Percentiles rank a stretch among this genome's conserved stretches.
phyloP scores from a whole-genome alignment of 2,113 vertebrate species.

The Ailurus styani region DNA sequence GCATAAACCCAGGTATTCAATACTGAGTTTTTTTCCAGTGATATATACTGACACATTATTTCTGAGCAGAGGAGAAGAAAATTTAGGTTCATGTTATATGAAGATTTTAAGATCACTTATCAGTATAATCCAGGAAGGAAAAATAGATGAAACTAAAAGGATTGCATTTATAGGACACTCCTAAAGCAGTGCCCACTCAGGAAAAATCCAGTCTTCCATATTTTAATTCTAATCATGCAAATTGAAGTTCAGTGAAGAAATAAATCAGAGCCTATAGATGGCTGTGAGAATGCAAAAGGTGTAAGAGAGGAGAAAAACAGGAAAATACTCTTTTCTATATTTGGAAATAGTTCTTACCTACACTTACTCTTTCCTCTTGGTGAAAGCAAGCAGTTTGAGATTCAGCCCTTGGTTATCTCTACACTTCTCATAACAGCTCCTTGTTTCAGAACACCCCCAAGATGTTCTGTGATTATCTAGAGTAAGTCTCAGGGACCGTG shows the following conservation, averaged over 20 bases:
- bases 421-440: not conserved
- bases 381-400: not conserved
- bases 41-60: not conserved
- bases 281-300: not conserved
- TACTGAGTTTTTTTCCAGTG: not conserved
- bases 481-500: not conserved
- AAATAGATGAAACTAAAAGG: not conserved
- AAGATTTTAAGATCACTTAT: not conserved
- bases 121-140: not conserved
- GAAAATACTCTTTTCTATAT: not conserved
- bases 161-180: not conserved
- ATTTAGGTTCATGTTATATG: not conserved
- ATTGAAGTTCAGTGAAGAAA: not conserved
- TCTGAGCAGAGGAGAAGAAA: not conserved
- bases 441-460: not conserved
- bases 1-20: not conserved
- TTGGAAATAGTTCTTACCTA: not conserved
- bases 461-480: not conserved
- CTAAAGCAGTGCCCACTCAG: not conserved
- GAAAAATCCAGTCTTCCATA: not conserved
- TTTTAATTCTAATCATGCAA: not conserved
- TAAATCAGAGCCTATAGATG: not conserved
- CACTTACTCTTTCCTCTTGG: not conserved
- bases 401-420: not conserved
- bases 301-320: accelerated